Conservation (phyloP, 2,888 invertebrate genomes). For the Punctoribates punctum region DNA sequence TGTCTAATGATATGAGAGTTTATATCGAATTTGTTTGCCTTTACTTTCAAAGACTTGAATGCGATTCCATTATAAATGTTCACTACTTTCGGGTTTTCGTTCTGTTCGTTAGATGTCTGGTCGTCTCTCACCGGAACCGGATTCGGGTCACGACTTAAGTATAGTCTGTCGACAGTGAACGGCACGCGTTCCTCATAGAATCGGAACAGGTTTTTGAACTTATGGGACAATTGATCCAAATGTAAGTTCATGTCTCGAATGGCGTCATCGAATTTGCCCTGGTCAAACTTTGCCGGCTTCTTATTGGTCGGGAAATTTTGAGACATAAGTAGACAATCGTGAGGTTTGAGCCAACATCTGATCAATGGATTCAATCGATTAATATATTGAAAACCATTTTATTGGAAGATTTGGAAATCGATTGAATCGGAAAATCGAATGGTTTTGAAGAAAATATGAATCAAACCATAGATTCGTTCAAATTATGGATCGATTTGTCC, state of each 20-base stretch:
- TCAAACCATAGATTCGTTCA: too few species aligned
- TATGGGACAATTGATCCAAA: neutral
- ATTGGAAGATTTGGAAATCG: too few species aligned
- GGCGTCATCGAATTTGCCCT: neutral
- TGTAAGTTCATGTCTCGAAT: neutral
- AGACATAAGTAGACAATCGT: neutral
- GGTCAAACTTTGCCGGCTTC: neutral
- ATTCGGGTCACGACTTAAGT: neutral
- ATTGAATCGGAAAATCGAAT: too few species aligned
- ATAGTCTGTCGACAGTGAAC: neutral
- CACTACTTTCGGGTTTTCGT: neutral
- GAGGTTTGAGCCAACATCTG: neutral
- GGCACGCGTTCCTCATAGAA: neutral
- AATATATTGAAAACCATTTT: too few species aligned
- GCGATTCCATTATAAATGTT: conserved; percentile 2
- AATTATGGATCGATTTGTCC: too few species aligned
- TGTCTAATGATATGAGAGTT: neutral
- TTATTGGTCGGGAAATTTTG: neutral
- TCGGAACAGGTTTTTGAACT: neutral
- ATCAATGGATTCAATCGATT: neutral
- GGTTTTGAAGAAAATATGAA: too few species aligned
- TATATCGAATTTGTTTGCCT: neutral
- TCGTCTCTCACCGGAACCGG: neutral
- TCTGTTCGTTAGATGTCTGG: neutral
- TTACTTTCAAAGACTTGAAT: neutral